Evolutionary conservation across 2,888 invertebrate genomes (phyloP).

Genomic region (Dione juno): DNA sequence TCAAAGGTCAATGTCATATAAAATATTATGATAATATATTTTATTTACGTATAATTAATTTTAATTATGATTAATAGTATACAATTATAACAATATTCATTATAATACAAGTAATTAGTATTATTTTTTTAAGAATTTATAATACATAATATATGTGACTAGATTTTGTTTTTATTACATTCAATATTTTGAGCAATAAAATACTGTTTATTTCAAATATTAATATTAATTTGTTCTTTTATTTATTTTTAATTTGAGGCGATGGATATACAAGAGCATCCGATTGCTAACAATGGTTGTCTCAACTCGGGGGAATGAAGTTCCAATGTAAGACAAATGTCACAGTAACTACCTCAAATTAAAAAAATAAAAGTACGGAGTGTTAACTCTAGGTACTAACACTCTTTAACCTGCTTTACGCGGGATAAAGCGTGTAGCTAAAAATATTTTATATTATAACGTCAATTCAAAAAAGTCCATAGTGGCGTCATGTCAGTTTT

Average conservation of each 20-base stretch:
- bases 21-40: not conserved
- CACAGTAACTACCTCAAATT: too few relatives aligned
- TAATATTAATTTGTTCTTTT: constrained; percentile 10
- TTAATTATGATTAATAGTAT: constrained; percentile 9
- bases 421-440: too few relatives aligned
- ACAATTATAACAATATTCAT: not conserved
- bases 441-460: not conserved
- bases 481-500: not conserved
- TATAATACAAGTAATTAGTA: not conserved
- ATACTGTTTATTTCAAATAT: constrained; percentile 47
- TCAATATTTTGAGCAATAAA: constrained; percentile 51
- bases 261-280: too few relatives aligned
- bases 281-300: too few relatives aligned
- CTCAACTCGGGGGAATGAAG: too few relatives aligned
- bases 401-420: too few relatives aligned
- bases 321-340: too few relatives aligned
- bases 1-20: not conserved
- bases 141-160: constrained; percentile 33
- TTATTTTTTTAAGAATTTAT: not conserved
- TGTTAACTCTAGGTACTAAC: too few relatives aligned
- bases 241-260: not conserved
- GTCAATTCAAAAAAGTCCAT: not conserved
- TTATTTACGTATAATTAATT: not conserved
- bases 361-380: too few relatives aligned
- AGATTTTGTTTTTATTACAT: constrained; percentile 34